Evolutionary conservation across 2,113 vertebrate genomes (phyloP), one percentile per base, ranked within the genome.

Genomic region (Haplochromis burtoni): DNA sequence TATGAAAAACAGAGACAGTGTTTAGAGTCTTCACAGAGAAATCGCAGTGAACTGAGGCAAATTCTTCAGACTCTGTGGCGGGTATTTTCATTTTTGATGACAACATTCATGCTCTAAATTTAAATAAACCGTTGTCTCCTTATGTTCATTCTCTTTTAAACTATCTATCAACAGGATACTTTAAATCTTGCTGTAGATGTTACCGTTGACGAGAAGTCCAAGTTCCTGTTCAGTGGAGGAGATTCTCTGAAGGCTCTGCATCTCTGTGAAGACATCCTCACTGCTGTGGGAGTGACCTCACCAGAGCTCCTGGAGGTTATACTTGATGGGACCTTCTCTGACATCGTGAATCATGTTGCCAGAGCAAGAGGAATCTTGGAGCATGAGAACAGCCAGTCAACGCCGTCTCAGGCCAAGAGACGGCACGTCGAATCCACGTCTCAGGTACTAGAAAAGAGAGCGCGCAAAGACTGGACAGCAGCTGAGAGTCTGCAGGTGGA

Each of bases 151-250:
- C 0, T 47, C 42, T 53, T 82, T 19, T 42, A 12, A 29, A 42
- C 79, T 10, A 5, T 40, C 17, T 29, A 1, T 84, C 57, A 5
- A 66, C 94, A 99, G 99, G 96, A 96, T 83, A 38, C 95, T 78
- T 95, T 99, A 1, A 93, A 94, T 89, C 94, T 97, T 12, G 85
- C 94, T 3, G 94, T 83, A 91, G 97, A 97, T 47, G 81, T 85
- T 1, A 4, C 45, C 3, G 45, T 98, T 80, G 85, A 96, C 4
- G 93, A 96, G 53, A 96, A 97, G 9, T 97, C 97, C 0, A 80
- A 95, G 24, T 99, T 99, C 95, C 91, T 99, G 82, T 94, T 95
- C 63, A 97, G 97, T 29, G 99, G 99, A 49, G 99, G 99, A 80
- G 97, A 99, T 87, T 99, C 99, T 81, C 92, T 99, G 24, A 98